These are phyloP conservation scores for Porphyrio hochstetteri DNA, from an alignment of 2,113 vertebrate species.

Conservation along the genomic window DNA sequence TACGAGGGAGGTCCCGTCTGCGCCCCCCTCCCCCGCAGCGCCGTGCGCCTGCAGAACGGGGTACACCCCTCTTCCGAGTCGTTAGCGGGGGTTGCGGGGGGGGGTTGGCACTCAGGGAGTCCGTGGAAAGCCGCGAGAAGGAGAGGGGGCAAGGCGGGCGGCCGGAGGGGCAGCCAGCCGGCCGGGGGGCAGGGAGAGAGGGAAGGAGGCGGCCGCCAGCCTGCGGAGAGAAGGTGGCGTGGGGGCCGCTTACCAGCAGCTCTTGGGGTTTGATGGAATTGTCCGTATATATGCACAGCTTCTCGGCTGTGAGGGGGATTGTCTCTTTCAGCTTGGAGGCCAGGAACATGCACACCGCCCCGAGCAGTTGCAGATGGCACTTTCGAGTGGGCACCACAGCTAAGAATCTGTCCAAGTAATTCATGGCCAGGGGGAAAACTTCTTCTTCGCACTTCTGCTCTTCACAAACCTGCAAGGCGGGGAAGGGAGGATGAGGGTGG, in stretches of 20 bases:
- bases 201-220: not conserved
- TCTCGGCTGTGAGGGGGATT: constrained; percentile 94
- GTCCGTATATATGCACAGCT: constrained; percentile 96
- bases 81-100: not conserved
- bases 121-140: not conserved
- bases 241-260: constrained; percentile 90
- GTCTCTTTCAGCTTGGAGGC: constrained; percentile 98
- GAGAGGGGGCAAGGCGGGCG: no score
- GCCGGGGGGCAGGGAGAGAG: not conserved
- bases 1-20: no score
- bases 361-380: constrained; percentile 93
- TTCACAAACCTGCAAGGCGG: constrained; percentile 86
- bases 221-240: not conserved
- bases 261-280: constrained; percentile 95
- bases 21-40: not conserved
- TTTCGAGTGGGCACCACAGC: constrained; percentile 92
- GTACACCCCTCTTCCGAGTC: not conserved
- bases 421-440: constrained; percentile 97
- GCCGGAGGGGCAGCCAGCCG: no score
- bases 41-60: not conserved
- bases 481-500: not conserved
- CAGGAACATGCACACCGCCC: constrained; percentile 97
- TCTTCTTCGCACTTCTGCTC: constrained; percentile 98
- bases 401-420: constrained; percentile 97
- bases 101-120: not conserved